These are phyloP conservation scores for Lepus oiostolus DNA, from an alignment of 2,797 vertebrate species.

Conservation along the genomic window DNA sequence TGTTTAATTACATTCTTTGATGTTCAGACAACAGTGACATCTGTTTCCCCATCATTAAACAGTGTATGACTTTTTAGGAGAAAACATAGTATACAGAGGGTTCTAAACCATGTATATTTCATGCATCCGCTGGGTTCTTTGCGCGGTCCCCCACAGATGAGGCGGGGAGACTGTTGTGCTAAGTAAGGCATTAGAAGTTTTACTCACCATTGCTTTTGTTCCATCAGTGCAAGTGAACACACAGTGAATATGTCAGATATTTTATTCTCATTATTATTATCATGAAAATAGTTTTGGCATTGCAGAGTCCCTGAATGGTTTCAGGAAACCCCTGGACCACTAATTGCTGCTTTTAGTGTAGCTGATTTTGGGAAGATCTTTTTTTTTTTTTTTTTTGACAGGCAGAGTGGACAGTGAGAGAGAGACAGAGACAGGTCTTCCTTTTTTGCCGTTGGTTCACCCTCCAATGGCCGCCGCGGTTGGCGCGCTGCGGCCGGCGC, in stretches of 20 bases:
- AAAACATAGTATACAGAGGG: not conserved
- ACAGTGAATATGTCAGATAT: not conserved
- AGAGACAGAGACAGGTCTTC: too few species aligned
- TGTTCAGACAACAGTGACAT: not conserved
- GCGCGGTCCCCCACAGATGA: not conserved
- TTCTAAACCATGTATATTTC: not conserved
- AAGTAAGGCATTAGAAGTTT: not conserved
- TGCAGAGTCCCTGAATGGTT: not conserved
- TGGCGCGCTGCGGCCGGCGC: too few species aligned
- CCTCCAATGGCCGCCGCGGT: too few species aligned
- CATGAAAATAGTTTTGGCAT: conserved; percentile 39
- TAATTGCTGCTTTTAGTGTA: not conserved
- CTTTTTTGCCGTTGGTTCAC: too few species aligned
- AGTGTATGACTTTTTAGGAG: too few species aligned
- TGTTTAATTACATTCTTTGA: not conserved
- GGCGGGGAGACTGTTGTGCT: not conserved
- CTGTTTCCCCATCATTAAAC: not conserved
- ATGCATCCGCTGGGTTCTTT: not conserved
- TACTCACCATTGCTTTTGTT: not conserved
- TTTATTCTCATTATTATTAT: not conserved
- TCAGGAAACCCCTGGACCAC: not conserved
- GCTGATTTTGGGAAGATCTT: conserved; percentile 48
- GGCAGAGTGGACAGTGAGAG: too few species aligned
- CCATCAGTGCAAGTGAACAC: not conserved
- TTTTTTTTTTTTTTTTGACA: too few species aligned